phyloP scores from a whole-genome alignment of 92 coral and sea anemone genomes.

The Zoanthus sociatus region DNA sequence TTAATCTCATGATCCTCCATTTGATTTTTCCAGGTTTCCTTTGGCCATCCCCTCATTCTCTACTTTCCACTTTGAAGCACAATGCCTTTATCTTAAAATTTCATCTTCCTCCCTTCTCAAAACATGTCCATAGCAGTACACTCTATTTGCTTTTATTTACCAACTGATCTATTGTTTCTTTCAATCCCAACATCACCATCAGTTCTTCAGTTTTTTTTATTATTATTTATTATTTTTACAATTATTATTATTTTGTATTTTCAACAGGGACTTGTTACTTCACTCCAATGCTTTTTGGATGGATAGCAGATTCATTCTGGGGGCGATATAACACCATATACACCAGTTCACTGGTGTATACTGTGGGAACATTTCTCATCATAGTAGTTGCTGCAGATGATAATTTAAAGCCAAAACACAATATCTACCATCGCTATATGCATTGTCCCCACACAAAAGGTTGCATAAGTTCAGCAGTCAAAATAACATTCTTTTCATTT shows the following conservation, averaged over 20 bases:
- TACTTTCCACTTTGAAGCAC: no score
- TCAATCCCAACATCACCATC: no score
- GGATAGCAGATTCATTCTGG: conserved; percentile 84
- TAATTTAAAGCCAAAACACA: not conserved
- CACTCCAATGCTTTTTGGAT: conserved; percentile 86
- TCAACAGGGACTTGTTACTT: conserved; percentile 84
- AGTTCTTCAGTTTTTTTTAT: no score
- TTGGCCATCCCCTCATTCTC: no score
- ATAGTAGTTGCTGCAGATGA: conserved; percentile 46
- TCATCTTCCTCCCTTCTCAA: no score
- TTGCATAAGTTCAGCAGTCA: not conserved
- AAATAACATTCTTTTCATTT: conserved; percentile 51
- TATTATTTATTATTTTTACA: no score
- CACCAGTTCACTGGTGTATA: conserved; percentile 76
- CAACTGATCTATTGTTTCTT: no score
- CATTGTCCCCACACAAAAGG: not conserved
- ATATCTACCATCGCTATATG: not conserved
- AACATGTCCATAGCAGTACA: no score
- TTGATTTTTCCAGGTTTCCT: no score
- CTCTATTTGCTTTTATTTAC: no score
- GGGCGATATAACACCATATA: conserved; percentile 85
- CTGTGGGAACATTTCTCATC: conserved; percentile 74
- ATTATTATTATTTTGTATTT: not conserved
- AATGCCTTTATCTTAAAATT: no score
- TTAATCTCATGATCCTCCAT: no score